Conservation (phyloP, 35 echinoderm and acorn worm species). For the Ophioderma brevispina region DNA sequence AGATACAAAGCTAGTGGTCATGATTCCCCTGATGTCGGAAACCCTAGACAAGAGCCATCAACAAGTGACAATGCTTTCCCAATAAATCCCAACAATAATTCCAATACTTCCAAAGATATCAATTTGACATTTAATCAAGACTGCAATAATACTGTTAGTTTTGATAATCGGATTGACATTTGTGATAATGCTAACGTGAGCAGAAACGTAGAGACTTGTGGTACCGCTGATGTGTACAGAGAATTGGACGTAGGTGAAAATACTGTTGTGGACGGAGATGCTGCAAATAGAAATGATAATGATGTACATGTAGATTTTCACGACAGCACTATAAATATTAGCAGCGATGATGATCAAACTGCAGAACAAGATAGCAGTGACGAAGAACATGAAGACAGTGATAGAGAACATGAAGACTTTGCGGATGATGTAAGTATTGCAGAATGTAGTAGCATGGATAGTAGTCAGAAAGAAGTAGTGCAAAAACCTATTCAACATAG, state of each 20-base stretch:
- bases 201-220: no score
- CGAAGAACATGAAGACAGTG: slow-evolving; percentile 2
- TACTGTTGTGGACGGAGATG: no score
- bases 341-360: not conserved
- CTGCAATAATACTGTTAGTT: not conserved
- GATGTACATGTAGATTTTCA: no score
- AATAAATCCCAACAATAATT: not conserved
- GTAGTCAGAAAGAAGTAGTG: not conserved
- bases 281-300: no score
- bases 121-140: not conserved
- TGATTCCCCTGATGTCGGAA: not conserved
- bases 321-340: not conserved
- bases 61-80: not conserved
- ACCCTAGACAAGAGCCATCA: not conserved
- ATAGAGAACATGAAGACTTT: slow-evolving; percentile 3
- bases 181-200: not conserved
- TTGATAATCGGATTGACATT: not conserved
- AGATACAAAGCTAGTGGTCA: not conserved
- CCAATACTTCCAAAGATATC: not conserved
- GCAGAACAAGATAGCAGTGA: not conserved
- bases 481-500: not conserved
- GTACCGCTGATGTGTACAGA: no score
- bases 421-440: not conserved
- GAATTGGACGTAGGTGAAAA: no score
- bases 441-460: not conserved